A percentile compares a stretch with the other conserved stretches of the same genome.
phyloP scores from a whole-genome alignment of 2,113 vertebrate species.

The Eulemur rufifrons region DNA sequence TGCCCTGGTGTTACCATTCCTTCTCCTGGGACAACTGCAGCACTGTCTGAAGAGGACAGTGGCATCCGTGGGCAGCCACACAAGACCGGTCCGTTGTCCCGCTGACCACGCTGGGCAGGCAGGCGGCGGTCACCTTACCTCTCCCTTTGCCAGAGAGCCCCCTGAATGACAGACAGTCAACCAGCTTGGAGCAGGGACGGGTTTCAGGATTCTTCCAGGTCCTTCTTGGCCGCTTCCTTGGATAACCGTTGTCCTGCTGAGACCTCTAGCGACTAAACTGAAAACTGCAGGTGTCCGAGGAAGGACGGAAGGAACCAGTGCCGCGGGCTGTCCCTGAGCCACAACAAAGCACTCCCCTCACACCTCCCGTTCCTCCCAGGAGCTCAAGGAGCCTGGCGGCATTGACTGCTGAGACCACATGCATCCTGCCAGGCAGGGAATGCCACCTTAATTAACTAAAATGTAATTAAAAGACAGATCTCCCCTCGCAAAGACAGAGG shows the following conservation, averaged over 20 bases:
- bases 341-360: background rate
- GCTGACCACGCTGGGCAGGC: background rate
- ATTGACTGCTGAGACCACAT: background rate
- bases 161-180: background rate
- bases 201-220: background rate
- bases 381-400: background rate
- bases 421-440: background rate
- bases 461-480: background rate
- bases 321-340: background rate
- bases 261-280: constrained; percentile 55
- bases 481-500: background rate
- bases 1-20: background rate
- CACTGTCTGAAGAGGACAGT: background rate
- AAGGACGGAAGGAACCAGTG: background rate
- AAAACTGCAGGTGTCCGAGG: constrained; percentile 42
- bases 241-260: constrained; percentile 46
- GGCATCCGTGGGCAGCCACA: background rate
- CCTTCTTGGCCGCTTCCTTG: background rate
- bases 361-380: background rate
- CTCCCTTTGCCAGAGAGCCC: background rate
- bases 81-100: background rate
- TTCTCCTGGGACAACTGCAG: background rate
- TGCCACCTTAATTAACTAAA: background rate
- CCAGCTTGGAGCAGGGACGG: fast-evolving
- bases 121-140: background rate